Percentiles rank a stretch among this genome's conserved stretches.
Conservation (phyloP, 1,140 invertebrate species). For the Littorina saxatilis region DNA sequence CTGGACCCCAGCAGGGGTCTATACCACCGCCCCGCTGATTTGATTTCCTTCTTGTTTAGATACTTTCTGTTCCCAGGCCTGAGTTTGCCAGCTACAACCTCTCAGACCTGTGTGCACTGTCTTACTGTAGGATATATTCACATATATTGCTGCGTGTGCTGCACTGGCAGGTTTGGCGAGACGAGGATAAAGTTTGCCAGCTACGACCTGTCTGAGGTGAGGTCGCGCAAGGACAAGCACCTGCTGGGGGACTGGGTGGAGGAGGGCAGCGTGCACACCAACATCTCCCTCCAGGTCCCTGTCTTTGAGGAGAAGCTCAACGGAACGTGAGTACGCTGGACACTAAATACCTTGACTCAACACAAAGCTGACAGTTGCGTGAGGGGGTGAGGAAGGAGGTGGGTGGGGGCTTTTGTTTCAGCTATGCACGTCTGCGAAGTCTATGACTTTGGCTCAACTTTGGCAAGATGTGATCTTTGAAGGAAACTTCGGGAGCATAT, state of each 20-base stretch:
- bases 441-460: too few relatives aligned
- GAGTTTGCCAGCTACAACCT: neutral
- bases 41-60: too few relatives aligned
- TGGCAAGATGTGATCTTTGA: too few relatives aligned
- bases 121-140: neutral
- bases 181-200: constrained; percentile 44
- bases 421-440: too few relatives aligned
- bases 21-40: too few relatives aligned
- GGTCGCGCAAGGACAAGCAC: neutral
- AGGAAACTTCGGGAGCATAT: too few relatives aligned
- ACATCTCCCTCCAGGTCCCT: constrained; percentile 35
- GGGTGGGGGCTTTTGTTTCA: too few relatives aligned
- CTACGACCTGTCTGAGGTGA: constrained; percentile 24
- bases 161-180: constrained; percentile 32
- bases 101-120: neutral
- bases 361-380: too few relatives aligned
- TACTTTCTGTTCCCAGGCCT: too few relatives aligned
- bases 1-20: too few relatives aligned
- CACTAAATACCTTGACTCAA: neutral
- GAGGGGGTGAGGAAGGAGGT: neutral
- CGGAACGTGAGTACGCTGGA: constrained; percentile 37
- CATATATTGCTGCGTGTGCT: neutral
- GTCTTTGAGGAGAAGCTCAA: constrained; percentile 44
- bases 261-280: constrained; percentile 31
- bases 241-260: constrained; percentile 20